These are phyloP conservation scores for Percopsis omiscomaycus DNA, from an alignment of 2,797 vertebrate genomes.

Conservation along the genomic window DNA sequence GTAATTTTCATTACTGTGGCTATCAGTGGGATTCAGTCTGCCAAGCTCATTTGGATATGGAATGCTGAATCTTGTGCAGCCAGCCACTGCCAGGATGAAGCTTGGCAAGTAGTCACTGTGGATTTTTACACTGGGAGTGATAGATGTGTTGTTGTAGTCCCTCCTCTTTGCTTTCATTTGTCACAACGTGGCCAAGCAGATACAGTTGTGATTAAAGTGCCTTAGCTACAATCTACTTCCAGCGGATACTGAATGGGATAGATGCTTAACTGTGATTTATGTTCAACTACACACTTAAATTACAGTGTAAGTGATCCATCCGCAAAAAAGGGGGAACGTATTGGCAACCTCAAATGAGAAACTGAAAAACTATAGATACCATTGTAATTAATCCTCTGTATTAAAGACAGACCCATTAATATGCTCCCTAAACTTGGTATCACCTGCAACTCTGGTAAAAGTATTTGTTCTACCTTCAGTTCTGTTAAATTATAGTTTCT, in stretches of 20 bases:
- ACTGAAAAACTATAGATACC: slow-evolving; percentile 26
- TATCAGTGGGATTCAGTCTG: slow-evolving; percentile 54
- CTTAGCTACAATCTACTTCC: slow-evolving; percentile 39
- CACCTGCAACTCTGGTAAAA: slow-evolving; percentile 41
- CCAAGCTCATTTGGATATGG: slow-evolving; percentile 54
- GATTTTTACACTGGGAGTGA: slow-evolving; percentile 45
- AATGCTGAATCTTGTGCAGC: slow-evolving; percentile 49
- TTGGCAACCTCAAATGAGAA: slow-evolving; percentile 45
- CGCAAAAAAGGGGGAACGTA: slow-evolving; percentile 34
- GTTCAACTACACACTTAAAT: slow-evolving; percentile 44
- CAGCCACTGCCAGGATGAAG: slow-evolving; percentile 48
- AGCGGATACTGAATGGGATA: slow-evolving; percentile 33
- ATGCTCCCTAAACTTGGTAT: slow-evolving; percentile 49
- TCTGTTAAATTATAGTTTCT: slow-evolving; percentile 38
- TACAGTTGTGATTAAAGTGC: slow-evolving; percentile 55
- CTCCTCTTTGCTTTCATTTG: slow-evolving; percentile 36
- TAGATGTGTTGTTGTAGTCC: slow-evolving; percentile 51
- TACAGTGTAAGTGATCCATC: slow-evolving; percentile 48
- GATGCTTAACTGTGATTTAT: slow-evolving; percentile 61
- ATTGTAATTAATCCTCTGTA: slow-evolving; percentile 42
- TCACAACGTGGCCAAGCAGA: slow-evolving; percentile 56
- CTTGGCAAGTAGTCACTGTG: slow-evolving; percentile 12
- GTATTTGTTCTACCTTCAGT: slow-evolving; percentile 49
- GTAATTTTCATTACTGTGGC: slow-evolving; percentile 46
- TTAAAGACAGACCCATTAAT: slow-evolving; percentile 42